Base-by-base conservation (phyloP, 1,140 invertebrate species). In the Listronotus oregonensis region DNA sequence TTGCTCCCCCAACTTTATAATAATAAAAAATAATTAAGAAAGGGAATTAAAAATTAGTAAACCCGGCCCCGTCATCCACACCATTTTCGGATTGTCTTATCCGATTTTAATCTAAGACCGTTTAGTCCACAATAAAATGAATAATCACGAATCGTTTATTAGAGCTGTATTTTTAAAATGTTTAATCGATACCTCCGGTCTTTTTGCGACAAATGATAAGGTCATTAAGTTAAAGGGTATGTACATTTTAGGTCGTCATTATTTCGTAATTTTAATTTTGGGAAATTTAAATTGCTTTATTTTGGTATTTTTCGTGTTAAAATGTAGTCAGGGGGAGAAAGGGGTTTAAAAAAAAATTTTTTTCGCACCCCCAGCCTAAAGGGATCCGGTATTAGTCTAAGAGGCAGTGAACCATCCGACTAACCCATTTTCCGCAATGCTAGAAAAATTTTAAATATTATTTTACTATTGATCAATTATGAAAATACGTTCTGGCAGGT, bases 111-210 rank as follows among this genome's bases (percentile, higher is more conserved):
- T 67, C 66, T 57, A n/a, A 17, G 31, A 44, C 12, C 54, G 32
- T 64, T 63, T 50, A 47, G 57, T 59, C 34, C 43, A 52, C 59
- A 50, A 65, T 65, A 58, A 58, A 58, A 51, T 65, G 50, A 49
- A 37, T 51, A 51, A 64, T 17, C 46, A 51, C 40, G 39, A 17
- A 57, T 31, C 47, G 56, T 65, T 65, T 58, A 58, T 58, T 58
- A 57, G 50, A 63, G 51, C 27, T 31, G 50, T 52, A 52, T 52
- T 52, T 52, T 52, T 34, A 34, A 52, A 14, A 52, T 14, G 50
- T 52, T 52, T 52, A 52, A 52, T 52, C 50, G 50, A 52, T 52
- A 52, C 15, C 2, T 27, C 5, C 21, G 21, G 21, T 27, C 6
- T 37, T 34, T 17, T 31, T 52, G 50, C 31, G 50, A 52, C 50